phyloP scores from a whole-genome alignment of 1,140 invertebrate species.

The Danaus melanippus region DNA sequence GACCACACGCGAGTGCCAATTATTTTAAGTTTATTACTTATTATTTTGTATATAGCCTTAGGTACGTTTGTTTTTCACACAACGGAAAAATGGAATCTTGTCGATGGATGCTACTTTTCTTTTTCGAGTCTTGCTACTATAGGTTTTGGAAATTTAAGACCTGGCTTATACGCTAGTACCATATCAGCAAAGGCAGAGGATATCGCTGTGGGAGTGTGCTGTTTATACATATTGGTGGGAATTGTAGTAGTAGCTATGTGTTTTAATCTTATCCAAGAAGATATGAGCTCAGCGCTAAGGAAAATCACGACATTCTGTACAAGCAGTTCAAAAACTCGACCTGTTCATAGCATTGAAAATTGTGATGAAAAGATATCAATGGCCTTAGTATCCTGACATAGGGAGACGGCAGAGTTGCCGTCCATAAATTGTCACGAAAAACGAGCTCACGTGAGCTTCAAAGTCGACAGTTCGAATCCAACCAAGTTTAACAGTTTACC shows the following conservation, averaged over 20 bases:
- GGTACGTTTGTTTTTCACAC: constrained; percentile 94
- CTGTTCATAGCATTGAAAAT: constrained; percentile 55
- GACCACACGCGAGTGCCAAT: constrained; percentile 83
- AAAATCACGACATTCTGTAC: constrained; percentile 65
- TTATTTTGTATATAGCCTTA: constrained; percentile 90
- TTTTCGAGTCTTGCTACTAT: constrained; percentile 93
- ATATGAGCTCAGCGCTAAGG: constrained; percentile 81
- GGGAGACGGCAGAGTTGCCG: constrained; percentile 61
- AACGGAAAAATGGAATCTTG: constrained; percentile 89
- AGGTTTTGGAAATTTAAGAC: constrained; percentile 89
- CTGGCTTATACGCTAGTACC: constrained; percentile 80
- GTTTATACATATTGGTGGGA: constrained; percentile 93
- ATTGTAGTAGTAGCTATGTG: constrained; percentile 97
- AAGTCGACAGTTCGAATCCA: constrained; percentile 66
- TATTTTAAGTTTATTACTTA: constrained; percentile 89
- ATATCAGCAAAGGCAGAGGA: constrained; percentile 79
- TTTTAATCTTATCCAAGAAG: constrained; percentile 95
- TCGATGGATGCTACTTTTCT: constrained; percentile 96
- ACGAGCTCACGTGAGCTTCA: constrained; percentile 64
- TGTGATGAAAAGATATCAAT: constrained; percentile 74
- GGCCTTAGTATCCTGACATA: constrained; percentile 79
- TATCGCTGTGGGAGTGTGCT: constrained; percentile 83
- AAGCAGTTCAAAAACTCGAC: constrained; percentile 47
- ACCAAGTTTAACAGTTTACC: constrained; percentile 75
- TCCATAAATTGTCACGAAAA: constrained; percentile 59